Evolutionary conservation across 2,797 vertebrate species (phyloP), one percentile per base, ranked within the genome.

Genomic region (Pterois miles): DNA sequence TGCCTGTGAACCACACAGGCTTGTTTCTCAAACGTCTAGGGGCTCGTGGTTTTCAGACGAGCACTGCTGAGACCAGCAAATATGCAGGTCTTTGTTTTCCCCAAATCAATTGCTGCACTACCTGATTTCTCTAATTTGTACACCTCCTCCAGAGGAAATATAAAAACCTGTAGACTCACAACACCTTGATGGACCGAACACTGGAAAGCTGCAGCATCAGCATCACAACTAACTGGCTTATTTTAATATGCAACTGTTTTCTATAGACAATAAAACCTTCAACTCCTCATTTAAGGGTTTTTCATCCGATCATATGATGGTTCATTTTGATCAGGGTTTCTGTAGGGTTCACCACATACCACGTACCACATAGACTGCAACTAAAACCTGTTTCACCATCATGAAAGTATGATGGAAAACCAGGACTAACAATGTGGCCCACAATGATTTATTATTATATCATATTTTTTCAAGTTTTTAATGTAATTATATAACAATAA

Each of bases 21-120:
- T 58, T 2, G 29, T 58, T 34, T 33, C 29, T 33, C 6, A 2
- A 58, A 59, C n/a, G 2, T 11, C 8, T 20, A 13, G 33, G 33
- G 40, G 16, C 58, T 62, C 14, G 25, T 29, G 25, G 53, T 56
- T 57, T 27, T 57, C 27, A 31, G 27, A 63, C 59, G 18, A 18
- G 16, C 0, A 0, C 16, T 7, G 4, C 3, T 25, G 23, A 27
- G 59, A 23, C 22, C 34, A 40, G 8, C 4, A 25, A n/a, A 48
- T 4, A 65, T 8, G 13, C 64, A 52, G 8, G 4, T 22, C 1
- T 34, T 53, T 52, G 31, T 53, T 65, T 52, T 18, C 46, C 29
- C 29, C 8, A 6, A 31, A 53, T 66, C 13, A 16, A 18, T 34
- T 6, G 9, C 65, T 53, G 48, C 14, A 25, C 9, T 33, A 6